Percentiles rank a stretch among this genome's conserved stretches.
These are phyloP conservation scores for Trachythela sp. DNA, from an alignment of 64 coral and sea anemone species.

Conservation along the genomic window DNA sequence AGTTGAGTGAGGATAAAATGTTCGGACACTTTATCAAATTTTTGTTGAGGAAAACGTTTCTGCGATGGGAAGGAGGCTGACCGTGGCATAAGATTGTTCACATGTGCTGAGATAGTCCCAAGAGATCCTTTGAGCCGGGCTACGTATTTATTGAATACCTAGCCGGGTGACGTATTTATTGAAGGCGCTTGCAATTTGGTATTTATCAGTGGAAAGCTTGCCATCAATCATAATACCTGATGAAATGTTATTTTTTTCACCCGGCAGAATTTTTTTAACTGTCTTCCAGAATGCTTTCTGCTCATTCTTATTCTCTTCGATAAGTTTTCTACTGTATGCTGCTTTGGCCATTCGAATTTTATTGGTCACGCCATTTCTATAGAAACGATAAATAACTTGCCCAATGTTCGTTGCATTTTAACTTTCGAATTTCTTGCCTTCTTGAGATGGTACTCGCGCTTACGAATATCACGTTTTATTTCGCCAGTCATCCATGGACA, in stretches of 20 bases:
- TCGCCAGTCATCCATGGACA: conserved; percentile 20
- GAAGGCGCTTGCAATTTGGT: too few species aligned
- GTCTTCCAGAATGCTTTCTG: not conserved
- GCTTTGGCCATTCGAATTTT: not conserved
- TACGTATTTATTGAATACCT: too few species aligned
- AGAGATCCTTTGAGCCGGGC: too few species aligned
- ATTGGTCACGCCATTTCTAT: not conserved
- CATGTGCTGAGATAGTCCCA: too few species aligned
- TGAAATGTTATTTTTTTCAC: not conserved
- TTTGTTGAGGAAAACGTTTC: too few species aligned
- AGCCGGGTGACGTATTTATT: too few species aligned
- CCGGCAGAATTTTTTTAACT: too few species aligned
- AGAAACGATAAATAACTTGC: not conserved
- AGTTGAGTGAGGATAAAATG: too few species aligned
- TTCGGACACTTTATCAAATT: too few species aligned
- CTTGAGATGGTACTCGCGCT: not conserved
- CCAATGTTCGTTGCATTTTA: not conserved
- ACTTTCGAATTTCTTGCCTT: not conserved
- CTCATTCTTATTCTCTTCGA: not conserved
- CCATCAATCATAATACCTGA: not conserved
- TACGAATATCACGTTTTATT: not conserved
- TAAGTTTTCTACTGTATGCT: not conserved
- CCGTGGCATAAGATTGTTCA: too few species aligned
- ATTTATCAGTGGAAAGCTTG: not conserved
- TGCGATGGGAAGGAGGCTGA: too few species aligned